These are phyloP conservation scores for Aphidius ervi DNA, from an alignment of 1,140 invertebrate species.

Conservation along the genomic window DNA sequence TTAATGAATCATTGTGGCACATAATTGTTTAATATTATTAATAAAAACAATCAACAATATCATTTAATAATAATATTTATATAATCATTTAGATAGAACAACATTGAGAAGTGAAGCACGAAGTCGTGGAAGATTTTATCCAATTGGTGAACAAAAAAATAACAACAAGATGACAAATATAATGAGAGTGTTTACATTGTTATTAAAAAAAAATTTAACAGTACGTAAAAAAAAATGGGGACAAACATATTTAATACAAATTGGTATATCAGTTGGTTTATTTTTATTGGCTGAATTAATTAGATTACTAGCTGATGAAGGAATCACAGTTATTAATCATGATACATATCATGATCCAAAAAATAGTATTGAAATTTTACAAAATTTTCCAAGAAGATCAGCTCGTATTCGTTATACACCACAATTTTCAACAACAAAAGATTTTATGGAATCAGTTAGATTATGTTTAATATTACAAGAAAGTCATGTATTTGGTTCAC, in stretches of 20 bases:
- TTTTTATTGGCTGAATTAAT: conserved; percentile 40
- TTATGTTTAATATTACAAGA: conserved; percentile 2
- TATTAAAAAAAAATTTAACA: conserved; percentile 44
- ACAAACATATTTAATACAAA: conserved; percentile 38
- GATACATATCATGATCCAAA: conserved; percentile 35
- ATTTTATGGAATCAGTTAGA: conserved; percentile 18
- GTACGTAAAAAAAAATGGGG: conserved; percentile 45
- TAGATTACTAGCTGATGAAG: conserved; percentile 34
- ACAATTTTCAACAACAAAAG: background rate
- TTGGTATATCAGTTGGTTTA: conserved; percentile 39
- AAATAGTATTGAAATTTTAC: conserved; percentile 24
- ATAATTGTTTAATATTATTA: no score
- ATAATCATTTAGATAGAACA: no score
- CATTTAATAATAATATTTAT: no score
- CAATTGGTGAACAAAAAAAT: background rate
- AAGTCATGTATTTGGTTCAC: conserved; percentile 32
- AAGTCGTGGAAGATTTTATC: no score
- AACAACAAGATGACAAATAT: conserved; percentile 27
- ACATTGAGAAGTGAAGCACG: no score
- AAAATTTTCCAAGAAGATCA: background rate
- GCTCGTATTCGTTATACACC: conserved; percentile 3
- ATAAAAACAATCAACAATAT: no score
- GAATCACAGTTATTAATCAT: conserved; percentile 25
- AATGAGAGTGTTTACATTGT: conserved; percentile 36
- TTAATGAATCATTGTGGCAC: no score